Conservation (phyloP, 2,113 vertebrate genomes). For the Patagioenas fasciata region DNA sequence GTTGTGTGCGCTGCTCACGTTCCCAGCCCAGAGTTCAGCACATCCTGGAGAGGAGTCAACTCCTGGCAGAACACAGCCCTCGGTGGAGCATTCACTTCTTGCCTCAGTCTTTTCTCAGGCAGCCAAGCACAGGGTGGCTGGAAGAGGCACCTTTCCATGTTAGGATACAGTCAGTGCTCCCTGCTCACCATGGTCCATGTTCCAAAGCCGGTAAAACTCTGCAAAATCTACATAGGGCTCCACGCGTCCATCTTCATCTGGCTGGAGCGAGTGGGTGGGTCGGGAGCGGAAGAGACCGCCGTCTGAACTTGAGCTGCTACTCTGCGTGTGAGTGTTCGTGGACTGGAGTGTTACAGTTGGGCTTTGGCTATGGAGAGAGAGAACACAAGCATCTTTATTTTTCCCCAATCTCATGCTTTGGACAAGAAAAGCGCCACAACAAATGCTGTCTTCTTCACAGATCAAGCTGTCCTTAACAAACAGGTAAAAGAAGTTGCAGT, state of each 20-base stretch:
- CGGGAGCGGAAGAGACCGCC: slow-evolving; percentile 93
- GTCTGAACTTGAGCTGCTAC: slow-evolving; percentile 93
- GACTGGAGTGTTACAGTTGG: slow-evolving; percentile 95
- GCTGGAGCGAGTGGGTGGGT: slow-evolving; percentile 88
- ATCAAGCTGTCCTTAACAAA: not conserved
- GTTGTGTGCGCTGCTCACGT: not conserved
- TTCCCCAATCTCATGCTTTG: not conserved
- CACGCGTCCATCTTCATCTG: slow-evolving; percentile 92
- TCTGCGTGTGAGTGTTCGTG: slow-evolving; percentile 96
- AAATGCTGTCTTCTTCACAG: not conserved
- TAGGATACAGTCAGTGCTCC: slow-evolving; percentile 66
- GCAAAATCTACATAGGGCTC: slow-evolving; percentile 97
- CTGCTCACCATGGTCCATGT: slow-evolving; percentile 87
- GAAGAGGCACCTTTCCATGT: not conserved
- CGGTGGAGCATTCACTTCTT: not conserved
- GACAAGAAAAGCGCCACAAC: not conserved
- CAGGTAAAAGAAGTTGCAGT: not conserved
- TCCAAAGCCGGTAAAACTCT: slow-evolving; percentile 94
- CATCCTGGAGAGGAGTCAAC: not conserved
- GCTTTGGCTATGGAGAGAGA: slow-evolving; percentile 82
- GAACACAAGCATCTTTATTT: not conserved
- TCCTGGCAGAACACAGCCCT: not conserved
- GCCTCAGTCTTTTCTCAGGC: not conserved
- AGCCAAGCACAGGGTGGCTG: not conserved
- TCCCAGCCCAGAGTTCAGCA: not conserved